Percentiles rank a stretch among this genome's conserved stretches.
phyloP scores from a whole-genome alignment of 2,797 vertebrate genomes.

The Eupleurogrammus muticus region DNA sequence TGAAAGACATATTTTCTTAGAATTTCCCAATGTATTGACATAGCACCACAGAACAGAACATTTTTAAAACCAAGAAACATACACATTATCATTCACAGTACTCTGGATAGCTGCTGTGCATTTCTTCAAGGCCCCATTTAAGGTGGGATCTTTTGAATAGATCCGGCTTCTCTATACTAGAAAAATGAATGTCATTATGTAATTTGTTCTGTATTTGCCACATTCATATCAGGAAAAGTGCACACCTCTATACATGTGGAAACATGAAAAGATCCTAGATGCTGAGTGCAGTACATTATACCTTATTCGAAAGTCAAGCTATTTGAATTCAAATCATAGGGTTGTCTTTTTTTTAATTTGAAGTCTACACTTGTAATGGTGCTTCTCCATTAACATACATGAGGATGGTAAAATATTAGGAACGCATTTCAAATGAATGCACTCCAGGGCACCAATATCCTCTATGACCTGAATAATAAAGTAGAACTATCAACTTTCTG shows the following conservation, averaged over 20 bases:
- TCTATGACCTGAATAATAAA: neutral
- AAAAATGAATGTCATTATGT: neutral
- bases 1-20: neutral
- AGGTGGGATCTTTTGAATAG: neutral
- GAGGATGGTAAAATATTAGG: neutral
- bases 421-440: neutral
- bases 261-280: neutral
- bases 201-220: neutral
- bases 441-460: neutral
- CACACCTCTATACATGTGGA: neutral
- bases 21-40: neutral
- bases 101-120: neutral
- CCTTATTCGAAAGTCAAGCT: neutral
- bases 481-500: neutral
- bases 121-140: neutral
- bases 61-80: neutral
- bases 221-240: neutral
- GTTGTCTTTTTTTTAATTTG: slow-evolving; percentile 5
- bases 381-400: neutral
- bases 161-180: neutral
- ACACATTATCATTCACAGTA: neutral
- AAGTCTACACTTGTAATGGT: neutral
- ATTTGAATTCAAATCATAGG: neutral
- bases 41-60: neutral
- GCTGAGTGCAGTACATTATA: neutral